Evolutionary conservation across 2,113 vertebrate genomes (phyloP), one percentile per base, ranked within the genome.

Genomic region (Urocynchramus pylzowi): DNA sequence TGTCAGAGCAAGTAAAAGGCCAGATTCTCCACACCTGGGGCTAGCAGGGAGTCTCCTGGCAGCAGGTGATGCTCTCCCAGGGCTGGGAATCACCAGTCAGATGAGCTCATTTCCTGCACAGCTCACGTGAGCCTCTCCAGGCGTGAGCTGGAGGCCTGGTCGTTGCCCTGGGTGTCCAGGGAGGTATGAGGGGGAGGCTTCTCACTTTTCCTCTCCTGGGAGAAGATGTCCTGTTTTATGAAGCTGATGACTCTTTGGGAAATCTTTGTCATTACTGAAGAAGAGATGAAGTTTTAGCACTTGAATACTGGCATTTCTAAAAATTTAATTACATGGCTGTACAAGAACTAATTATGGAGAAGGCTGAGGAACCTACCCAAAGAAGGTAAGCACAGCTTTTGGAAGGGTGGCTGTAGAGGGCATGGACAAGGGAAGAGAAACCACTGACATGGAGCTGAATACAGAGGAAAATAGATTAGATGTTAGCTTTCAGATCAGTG

Each of bases 61-160:
- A 2, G 73, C 39, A 68, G 64, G 49, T 68, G 45, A 56, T 52
- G 86, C 11, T 87, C 53, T 81, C 39, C 65, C 19, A 44, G 39
- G 69, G 19, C 50, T 89, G 84, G 70, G 94, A 93, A 63, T 90
- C n/a, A 23, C 50, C 54, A 7, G 26, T 12, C 26, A 57, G 41
- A 11, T 91, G 97, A 84, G 94, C 81, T 96, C 94, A 97, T 86
- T 98, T 97, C 96, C 96, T 97, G 93, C 84, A 60, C 76, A 79
- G 59, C 33, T 98, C 93, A 89, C 78, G 4, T 87, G 96, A 28
- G 47, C 88, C 70, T 94, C 95, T 75, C 81, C 94, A 37, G 93
- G 47, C n/a, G 84, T 53, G 77, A 94, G 69, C 78, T 97, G 97
- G 52, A 97, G 85, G 45, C 64, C 70, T 50, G 90, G 95, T 97